These are phyloP conservation scores for Ondatra zibethicus DNA, from an alignment of 2,113 vertebrate species.

Conservation along the genomic window DNA sequence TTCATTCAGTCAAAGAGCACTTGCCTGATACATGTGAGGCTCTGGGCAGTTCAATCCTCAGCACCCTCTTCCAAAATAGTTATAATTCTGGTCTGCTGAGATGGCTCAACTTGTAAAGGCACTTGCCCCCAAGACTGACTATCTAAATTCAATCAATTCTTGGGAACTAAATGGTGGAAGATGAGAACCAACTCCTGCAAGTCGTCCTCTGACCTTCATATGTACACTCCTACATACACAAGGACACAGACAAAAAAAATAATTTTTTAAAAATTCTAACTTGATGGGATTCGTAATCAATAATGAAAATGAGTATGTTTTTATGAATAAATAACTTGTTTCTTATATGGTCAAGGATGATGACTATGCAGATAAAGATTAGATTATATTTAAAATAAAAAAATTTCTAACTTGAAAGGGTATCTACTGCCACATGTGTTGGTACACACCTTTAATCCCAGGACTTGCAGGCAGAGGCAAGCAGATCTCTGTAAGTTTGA, in stretches of 20 bases:
- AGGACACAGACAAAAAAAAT: not conserved
- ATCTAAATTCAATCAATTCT: not conserved
- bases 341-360: not conserved
- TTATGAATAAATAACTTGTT: slow-evolving; percentile 62
- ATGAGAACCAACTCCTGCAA: not conserved
- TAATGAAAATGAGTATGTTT: slow-evolving; percentile 31
- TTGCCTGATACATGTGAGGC: not conserved
- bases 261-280: not conserved
- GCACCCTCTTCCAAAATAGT: not conserved
- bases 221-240: not conserved
- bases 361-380: slow-evolving; percentile 34
- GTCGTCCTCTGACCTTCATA: not conserved
- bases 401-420: not conserved
- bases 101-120: not conserved
- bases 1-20: not conserved
- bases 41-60: not conserved
- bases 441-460: not conserved
- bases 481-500: not conserved
- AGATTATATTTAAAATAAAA: not conserved
- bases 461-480: not conserved
- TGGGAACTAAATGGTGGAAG: not conserved
- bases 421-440: not conserved
- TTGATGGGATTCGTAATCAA: too few relatives aligned
- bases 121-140: not conserved
- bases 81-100: not conserved